Conservation (phyloP, 2,797 vertebrate genomes). For the Bradypodion ventrale region DNA sequence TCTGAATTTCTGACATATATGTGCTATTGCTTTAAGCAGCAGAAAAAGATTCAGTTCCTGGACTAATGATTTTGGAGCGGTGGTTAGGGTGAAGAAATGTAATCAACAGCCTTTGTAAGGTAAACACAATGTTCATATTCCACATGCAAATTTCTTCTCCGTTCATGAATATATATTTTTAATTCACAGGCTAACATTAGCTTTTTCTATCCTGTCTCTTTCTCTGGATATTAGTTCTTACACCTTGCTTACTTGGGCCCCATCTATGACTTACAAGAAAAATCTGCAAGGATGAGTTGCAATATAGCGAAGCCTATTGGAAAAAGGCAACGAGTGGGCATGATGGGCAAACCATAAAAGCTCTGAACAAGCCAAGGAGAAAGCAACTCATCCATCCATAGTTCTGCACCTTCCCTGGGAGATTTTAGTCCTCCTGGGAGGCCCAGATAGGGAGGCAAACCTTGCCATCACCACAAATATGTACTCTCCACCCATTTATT, state of each 20-base stretch:
- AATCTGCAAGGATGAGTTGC: neutral
- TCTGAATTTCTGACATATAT: neutral
- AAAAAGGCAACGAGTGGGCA: neutral
- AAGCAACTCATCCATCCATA: no score
- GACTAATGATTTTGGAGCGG: neutral
- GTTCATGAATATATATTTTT: neutral
- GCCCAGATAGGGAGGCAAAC: neutral
- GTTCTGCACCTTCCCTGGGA: neutral
- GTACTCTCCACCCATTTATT: neutral
- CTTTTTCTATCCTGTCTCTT: neutral
- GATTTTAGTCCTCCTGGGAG: neutral
- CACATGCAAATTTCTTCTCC: no score
- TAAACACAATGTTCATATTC: neutral
- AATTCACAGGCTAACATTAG: neutral
- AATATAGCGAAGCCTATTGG: neutral
- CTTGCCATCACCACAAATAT: neutral
- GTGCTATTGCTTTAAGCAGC: neutral
- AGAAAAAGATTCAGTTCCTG: neutral
- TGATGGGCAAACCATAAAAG: neutral
- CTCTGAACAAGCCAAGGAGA: neutral
- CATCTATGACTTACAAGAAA: neutral
- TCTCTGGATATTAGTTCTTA: neutral
- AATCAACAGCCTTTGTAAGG: neutral
- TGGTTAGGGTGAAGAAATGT: no score
- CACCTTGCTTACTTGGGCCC: constrained; percentile 18